Conservation (phyloP, 2,113 vertebrate species). For the Clarias gariepinus region DNA sequence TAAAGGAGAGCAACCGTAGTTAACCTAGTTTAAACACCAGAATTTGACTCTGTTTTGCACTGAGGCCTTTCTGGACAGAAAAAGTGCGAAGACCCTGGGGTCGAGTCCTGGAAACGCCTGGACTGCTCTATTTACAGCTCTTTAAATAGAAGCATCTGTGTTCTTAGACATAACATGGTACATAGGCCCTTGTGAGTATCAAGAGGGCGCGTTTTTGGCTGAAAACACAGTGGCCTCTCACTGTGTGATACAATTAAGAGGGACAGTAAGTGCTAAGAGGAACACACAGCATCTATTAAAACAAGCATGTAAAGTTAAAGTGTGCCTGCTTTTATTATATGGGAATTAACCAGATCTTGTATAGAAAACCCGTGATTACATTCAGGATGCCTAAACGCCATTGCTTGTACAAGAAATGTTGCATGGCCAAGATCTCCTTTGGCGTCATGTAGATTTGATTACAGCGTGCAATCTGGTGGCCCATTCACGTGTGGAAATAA, state of each 20-base stretch:
- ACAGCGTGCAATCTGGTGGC: too few species aligned
- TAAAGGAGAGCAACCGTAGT: neutral
- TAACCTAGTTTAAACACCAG: constrained; percentile 28
- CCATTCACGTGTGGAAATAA: too few species aligned
- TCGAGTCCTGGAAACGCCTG: constrained; percentile 63
- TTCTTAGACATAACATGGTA: constrained; percentile 37
- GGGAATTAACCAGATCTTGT: neutral
- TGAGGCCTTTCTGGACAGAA: neutral
- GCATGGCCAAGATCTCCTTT: too few species aligned
- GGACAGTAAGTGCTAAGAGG: neutral
- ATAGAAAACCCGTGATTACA: neutral
- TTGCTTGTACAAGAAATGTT: too few species aligned
- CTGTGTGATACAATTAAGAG: constrained; percentile 1
- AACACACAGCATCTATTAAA: neutral
- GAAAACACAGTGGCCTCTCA: constrained; percentile 14
- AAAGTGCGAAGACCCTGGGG: constrained; percentile 51
- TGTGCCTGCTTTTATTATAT: neutral
- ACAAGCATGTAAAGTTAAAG: neutral
- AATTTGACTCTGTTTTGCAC: neutral
- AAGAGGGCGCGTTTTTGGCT: neutral
- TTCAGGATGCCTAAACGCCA: neutral
- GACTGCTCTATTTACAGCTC: constrained; percentile 70
- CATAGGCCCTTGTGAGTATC: neutral
- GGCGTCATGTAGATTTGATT: too few species aligned
- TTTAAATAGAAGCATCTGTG: constrained; percentile 69